Conservation (phyloP, 2,888 invertebrate genomes). For the Pterostichus madidus region DNA sequence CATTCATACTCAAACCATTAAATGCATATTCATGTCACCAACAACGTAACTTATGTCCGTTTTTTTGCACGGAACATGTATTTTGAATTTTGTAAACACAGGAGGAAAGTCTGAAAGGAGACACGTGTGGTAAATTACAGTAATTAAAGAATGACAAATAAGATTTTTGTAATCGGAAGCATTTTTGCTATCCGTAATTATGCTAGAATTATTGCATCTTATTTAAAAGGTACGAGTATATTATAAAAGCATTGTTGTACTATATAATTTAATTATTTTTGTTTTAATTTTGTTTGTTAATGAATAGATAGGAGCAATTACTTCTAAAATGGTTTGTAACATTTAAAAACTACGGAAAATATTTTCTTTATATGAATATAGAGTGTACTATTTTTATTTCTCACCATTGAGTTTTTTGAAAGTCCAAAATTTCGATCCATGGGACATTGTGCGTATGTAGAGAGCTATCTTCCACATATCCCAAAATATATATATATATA, state of each 20-base stretch:
- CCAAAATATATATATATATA: no score
- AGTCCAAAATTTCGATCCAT: no score
- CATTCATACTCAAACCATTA: background rate
- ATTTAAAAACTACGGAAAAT: no score
- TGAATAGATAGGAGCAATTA: background rate
- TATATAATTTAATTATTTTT: slow-evolving; percentile 2
- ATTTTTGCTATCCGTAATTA: slow-evolving; percentile 22
- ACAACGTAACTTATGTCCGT: slow-evolving; percentile 27
- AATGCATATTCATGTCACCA: slow-evolving; percentile 36
- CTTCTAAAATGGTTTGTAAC: no score
- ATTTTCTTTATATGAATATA: no score
- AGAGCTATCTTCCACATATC: no score
- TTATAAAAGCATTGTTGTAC: no score
- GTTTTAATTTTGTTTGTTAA: background rate
- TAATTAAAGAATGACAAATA: slow-evolving; percentile 19
- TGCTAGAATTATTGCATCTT: background rate
- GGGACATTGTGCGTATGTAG: no score
- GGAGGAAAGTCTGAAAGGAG: background rate
- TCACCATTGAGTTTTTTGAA: no score
- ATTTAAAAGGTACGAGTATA: background rate
- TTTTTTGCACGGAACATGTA: slow-evolving; percentile 25
- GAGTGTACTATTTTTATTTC: no score
- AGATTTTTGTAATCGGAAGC: slow-evolving; percentile 16
- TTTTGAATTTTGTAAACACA: slow-evolving; percentile 27
- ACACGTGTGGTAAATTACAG: slow-evolving; percentile 48